Percentiles rank a stretch among this genome's conserved stretches.
These are phyloP conservation scores for Melanophora roralis DNA, from an alignment of 2,888 invertebrate species.

Conservation along the genomic window DNA sequence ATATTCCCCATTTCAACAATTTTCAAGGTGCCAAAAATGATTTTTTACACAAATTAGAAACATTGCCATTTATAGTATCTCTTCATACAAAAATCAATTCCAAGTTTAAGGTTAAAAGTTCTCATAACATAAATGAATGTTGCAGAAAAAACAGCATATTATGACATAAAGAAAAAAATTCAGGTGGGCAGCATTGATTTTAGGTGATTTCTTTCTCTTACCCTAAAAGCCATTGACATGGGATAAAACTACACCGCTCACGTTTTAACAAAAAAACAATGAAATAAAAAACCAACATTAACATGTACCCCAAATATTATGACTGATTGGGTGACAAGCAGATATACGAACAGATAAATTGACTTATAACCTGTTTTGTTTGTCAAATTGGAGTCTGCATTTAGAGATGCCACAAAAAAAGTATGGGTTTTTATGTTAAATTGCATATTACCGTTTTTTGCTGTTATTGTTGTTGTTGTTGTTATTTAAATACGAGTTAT, in stretches of 20 bases:
- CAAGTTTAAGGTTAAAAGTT: constrained; percentile 25
- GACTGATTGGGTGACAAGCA: constrained; percentile 29
- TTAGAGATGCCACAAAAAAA: constrained; percentile 20
- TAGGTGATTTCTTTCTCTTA: not conserved
- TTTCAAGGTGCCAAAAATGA: no score
- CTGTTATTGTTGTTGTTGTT: not conserved
- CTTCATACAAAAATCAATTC: constrained; percentile 36
- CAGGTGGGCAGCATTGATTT: constrained; percentile 30
- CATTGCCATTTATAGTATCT: constrained; percentile 43
- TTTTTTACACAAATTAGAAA: not conserved
- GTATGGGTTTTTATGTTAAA: constrained; percentile 35
- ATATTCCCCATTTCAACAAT: not conserved
- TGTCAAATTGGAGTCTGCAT: constrained; percentile 32
- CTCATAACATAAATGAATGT: constrained; percentile 19
- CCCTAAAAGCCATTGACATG: constrained; percentile 38
- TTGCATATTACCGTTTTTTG: constrained; percentile 39
- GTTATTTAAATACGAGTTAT: constrained; percentile 11
- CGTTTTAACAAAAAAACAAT: constrained; percentile 1
- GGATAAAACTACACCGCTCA: constrained; percentile 39
- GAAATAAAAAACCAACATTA: not conserved
- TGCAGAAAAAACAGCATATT: constrained; percentile 20
- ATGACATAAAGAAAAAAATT: constrained; percentile 32
- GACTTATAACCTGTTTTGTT: constrained; percentile 15
- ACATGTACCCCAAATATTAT: constrained; percentile 21
- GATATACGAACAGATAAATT: not conserved